These are phyloP conservation scores for Climacteris rufus DNA, from an alignment of 2,113 vertebrate species.

Conservation along the genomic window DNA sequence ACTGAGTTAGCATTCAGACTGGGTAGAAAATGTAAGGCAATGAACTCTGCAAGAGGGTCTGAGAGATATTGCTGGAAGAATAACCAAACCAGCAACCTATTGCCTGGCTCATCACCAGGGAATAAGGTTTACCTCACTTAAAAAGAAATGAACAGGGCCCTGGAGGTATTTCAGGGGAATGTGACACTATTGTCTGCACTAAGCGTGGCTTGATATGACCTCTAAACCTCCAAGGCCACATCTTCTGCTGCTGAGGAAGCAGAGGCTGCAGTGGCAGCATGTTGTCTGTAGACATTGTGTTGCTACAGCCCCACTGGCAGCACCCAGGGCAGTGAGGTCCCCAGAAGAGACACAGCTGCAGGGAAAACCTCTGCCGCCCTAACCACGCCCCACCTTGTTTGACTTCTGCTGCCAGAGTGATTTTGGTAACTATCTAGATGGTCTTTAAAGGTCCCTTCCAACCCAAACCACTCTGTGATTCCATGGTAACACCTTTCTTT, in stretches of 20 bases:
- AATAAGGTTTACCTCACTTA: background rate
- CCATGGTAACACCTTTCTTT: background rate
- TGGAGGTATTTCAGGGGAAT: background rate
- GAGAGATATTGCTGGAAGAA: background rate
- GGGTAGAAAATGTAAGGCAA: background rate
- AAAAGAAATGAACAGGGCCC: background rate
- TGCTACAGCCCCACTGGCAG: background rate
- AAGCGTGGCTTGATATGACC: background rate
- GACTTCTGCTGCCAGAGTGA: background rate
- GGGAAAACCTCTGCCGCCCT: background rate
- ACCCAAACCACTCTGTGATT: background rate
- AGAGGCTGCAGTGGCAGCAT: background rate
- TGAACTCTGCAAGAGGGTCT: background rate
- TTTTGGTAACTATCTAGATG: background rate
- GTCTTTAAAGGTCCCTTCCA: background rate
- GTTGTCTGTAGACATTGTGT: rapidly evolving
- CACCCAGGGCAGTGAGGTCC: background rate
- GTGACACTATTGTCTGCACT: background rate
- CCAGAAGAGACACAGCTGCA: background rate
- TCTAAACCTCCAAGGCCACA: background rate
- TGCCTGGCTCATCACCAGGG: background rate
- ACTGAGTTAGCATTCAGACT: background rate
- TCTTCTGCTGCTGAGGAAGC: background rate
- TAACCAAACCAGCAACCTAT: background rate
- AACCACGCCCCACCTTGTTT: background rate